These are phyloP conservation scores for Esox lucius DNA, from an alignment of 2,797 vertebrate genomes.

Conservation along the genomic window DNA sequence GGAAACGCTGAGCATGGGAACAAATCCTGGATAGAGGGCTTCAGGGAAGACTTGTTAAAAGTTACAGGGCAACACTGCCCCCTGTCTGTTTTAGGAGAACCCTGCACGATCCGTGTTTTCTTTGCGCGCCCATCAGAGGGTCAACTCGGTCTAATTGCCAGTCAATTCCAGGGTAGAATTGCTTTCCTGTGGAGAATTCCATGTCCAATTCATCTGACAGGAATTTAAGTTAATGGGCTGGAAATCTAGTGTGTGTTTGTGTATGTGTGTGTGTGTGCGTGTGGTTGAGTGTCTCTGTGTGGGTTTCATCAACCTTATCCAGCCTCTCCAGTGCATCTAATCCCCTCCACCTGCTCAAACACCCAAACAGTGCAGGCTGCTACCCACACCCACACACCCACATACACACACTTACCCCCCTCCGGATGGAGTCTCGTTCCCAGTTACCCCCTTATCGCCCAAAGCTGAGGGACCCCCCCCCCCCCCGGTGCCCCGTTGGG, in stretches of 20 bases:
- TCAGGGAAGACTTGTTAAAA: neutral
- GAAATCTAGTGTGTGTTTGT: slow-evolving; percentile 9
- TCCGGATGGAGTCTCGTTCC: neutral
- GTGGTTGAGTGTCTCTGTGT: neutral
- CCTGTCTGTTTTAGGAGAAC: slow-evolving; percentile 15
- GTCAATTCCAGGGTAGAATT: neutral
- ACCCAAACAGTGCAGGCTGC: slow-evolving; percentile 27
- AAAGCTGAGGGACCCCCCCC: slow-evolving; percentile 3
- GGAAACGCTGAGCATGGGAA: neutral
- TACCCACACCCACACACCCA: slow-evolving; percentile 4
- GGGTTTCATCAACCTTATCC: slow-evolving; percentile 76
- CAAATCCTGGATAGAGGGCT: neutral
- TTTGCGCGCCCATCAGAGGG: neutral
- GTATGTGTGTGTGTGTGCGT: slow-evolving; percentile 12
- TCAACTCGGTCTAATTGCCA: slow-evolving; percentile 5
- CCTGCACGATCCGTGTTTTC: slow-evolving; percentile 18
- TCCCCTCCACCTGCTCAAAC: slow-evolving; percentile 88
- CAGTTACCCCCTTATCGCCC: neutral
- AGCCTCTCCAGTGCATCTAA: slow-evolving; percentile 73
- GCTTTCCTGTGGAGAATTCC: slow-evolving; percentile 2
- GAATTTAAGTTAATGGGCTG: neutral
- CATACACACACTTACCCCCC: neutral
- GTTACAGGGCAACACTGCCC: slow-evolving; percentile 44
- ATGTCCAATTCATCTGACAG: slow-evolving; percentile 11
- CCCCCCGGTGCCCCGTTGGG: slow-evolving; percentile 9